Percentiles rank a stretch among this genome's conserved stretches.
Conservation (phyloP, 2,113 vertebrate genomes). For the Neodon shergylaensis region DNA sequence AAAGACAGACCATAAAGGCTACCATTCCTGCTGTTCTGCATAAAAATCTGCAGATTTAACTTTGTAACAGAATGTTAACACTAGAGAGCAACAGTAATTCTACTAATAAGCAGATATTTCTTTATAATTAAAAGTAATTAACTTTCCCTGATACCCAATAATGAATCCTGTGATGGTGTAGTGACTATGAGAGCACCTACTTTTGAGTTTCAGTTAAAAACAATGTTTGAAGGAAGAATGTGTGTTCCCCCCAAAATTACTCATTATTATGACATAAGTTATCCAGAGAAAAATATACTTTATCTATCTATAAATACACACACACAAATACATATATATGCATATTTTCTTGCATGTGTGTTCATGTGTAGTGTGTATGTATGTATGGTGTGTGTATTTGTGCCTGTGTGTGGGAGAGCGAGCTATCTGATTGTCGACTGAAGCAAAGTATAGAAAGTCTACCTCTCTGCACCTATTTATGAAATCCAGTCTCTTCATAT, state of each 20-base stretch:
- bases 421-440: neutral
- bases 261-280: neutral
- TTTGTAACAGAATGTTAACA: neutral
- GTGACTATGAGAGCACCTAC: neutral
- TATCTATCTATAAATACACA: neutral
- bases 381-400: neutral
- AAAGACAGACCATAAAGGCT: neutral
- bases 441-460: neutral
- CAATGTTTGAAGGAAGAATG: neutral
- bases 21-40: neutral
- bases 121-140: neutral
- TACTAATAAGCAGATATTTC: neutral
- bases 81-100: neutral
- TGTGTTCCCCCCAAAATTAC: neutral
- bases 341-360: neutral
- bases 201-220: neutral
- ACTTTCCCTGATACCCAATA: neutral
- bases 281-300: neutral
- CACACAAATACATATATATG: neutral
- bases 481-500: neutral
- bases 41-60: neutral
- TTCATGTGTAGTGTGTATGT: neutral
- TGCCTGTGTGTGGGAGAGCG: accelerated
- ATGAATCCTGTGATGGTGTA: neutral
- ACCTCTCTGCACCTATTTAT: neutral